Conservation (phyloP, 2,113 vertebrate species). For the Lophius piscatorius region DNA sequence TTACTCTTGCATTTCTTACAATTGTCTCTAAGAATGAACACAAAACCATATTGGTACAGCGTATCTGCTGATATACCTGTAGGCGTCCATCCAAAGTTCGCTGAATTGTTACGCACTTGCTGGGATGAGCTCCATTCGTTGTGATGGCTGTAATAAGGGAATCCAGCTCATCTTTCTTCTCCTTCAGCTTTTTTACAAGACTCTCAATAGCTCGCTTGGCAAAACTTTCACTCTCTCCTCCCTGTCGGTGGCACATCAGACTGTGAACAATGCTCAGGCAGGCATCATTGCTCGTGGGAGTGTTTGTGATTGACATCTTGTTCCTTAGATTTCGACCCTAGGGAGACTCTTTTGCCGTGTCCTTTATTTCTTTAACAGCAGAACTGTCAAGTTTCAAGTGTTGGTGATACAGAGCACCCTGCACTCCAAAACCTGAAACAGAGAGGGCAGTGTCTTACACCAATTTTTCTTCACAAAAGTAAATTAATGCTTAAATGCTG, state of each 20-base stretch:
- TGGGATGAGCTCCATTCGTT: conserved; percentile 96
- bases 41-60: background rate
- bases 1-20: background rate
- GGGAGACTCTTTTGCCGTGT: conserved; percentile 34
- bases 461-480: too few species aligned
- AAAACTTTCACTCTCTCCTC: conserved; percentile 96
- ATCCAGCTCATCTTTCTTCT: conserved; percentile 98
- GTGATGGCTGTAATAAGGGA: conserved; percentile 97
- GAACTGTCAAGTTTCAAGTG: conserved; percentile 4
- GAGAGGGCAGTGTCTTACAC: too few species aligned
- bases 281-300: conserved; percentile 95
- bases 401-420: conserved; percentile 1
- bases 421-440: conserved; percentile 32
- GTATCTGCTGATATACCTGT: conserved; percentile 80
- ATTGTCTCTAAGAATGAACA: background rate
- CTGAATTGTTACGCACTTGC: conserved; percentile 98
- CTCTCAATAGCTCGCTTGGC: conserved; percentile 97
- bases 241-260: conserved; percentile 97
- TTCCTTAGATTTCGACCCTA: conserved; percentile 46
- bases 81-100: conserved; percentile 94
- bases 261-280: conserved; percentile 98
- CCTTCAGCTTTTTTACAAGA: conserved; percentile 97
- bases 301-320: conserved; percentile 95
- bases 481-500: too few species aligned
- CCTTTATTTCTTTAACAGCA: conserved; percentile 9